Conservation (phyloP, 2,113 vertebrate species). For the Sprattus sprattus region DNA sequence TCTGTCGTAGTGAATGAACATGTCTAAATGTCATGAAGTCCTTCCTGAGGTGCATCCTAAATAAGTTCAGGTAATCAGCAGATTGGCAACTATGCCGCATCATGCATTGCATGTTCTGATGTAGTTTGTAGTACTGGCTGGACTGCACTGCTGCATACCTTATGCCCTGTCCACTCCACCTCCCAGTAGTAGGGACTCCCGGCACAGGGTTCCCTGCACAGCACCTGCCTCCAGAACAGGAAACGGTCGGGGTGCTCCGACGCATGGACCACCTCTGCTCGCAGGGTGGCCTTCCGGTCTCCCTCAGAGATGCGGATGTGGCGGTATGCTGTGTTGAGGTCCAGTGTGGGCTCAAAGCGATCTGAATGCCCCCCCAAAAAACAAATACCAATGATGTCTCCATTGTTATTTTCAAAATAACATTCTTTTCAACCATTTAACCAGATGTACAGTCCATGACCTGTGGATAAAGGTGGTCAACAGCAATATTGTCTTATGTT, state of each 20-base stretch:
- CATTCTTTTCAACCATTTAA: neutral
- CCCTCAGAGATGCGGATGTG: constrained; percentile 64
- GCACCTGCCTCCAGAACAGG: constrained; percentile 72
- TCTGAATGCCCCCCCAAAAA: constrained; percentile 48
- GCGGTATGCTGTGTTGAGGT: constrained; percentile 65
- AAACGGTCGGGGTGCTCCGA: constrained; percentile 69
- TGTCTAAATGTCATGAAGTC: no score
- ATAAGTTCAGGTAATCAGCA: no score
- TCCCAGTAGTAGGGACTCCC: constrained; percentile 77
- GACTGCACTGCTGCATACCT: constrained; percentile 52
- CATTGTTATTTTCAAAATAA: neutral
- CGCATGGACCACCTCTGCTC: constrained; percentile 62
- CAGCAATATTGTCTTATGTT: neutral
- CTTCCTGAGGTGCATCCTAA: no score
- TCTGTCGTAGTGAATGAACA: no score
- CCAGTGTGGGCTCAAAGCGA: constrained; percentile 67
- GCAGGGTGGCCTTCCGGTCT: constrained; percentile 60
- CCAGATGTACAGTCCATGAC: neutral
- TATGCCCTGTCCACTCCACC: constrained; percentile 73
- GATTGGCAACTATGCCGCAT: no score
- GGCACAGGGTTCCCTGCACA: constrained; percentile 67
- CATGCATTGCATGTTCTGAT: no score
- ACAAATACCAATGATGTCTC: neutral
- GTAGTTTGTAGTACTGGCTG: no score
- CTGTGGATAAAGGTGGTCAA: neutral